Evolutionary conservation across 2,888 invertebrate genomes (phyloP), one percentile per base, ranked within the genome.

Genomic region (Chrysolina oricalcia): DNA sequence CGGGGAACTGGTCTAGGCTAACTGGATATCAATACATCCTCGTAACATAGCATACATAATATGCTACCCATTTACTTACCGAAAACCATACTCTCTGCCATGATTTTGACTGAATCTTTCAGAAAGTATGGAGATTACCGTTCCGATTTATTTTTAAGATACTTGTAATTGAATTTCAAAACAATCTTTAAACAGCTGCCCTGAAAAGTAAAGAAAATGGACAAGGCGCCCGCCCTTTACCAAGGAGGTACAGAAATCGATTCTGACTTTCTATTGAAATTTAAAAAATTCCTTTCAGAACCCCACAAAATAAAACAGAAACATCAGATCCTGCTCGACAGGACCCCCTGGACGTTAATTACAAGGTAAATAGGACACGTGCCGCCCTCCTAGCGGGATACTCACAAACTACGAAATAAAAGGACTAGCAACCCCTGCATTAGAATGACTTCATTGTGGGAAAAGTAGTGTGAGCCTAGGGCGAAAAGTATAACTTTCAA

Each of bases 311-410:
- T n/a, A 41, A 70, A 59, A 68, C 23, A 17, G 9, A 50, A 19
- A 41, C 23, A 2, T 17, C 40, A 23, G 63, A 19, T 27, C 63
- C 41, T 69, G 19, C 65, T 67, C 43, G 70, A 68, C 77, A 75
- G 74, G 76, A 76, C 81, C 79, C 81, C 79, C 74, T 17, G 66
- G 70, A 75, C 73, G 75, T 63, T 75, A 78, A 80, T 63, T 75
- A 77, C 72, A 78, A 80, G 81, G 80, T 81, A 78, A 78, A 78
- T 73, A 77, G 66, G 72, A 74, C 83, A 83, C 83, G 83, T 82
- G 83, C 78, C 81, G 80, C 80, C 79, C 80, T 81, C 83, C 79
- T 80, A 66, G 81, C 81, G 70, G 81, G 81, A 76, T 66, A 72
- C 74, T 65, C 70, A 27, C 73, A 27, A 66, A 72, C 68, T 75